phyloP scores from a whole-genome alignment of 2,888 invertebrate species.

The Hydroisotoma schaefferi region DNA sequence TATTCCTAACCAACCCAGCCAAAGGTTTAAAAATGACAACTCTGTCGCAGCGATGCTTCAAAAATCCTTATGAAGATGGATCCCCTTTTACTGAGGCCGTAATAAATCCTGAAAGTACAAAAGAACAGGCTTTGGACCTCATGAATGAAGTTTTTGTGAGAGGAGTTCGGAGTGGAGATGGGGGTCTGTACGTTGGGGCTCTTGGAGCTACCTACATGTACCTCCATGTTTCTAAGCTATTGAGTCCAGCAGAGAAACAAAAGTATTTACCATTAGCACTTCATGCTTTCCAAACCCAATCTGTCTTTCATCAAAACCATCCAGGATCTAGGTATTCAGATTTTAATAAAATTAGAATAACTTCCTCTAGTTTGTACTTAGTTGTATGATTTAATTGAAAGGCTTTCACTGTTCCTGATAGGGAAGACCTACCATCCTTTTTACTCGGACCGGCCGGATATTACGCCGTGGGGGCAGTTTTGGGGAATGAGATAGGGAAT shows the following conservation, averaged over 20 bases:
- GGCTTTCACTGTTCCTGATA: conserved; percentile 3
- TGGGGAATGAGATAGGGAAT: conserved; percentile 59
- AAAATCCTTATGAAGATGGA: conserved; percentile 26
- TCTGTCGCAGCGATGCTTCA: conserved; percentile 21
- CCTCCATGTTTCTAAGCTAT: conserved; percentile 57
- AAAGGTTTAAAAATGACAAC: too few relatives aligned
- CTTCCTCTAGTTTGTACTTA: too few relatives aligned
- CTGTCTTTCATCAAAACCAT: conserved; percentile 58
- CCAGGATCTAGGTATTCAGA: conserved; percentile 58
- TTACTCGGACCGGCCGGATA: conserved; percentile 76
- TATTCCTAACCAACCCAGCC: too few relatives aligned
- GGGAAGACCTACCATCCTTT: conserved; percentile 56
- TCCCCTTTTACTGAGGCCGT: background rate
- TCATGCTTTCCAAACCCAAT: conserved; percentile 54
- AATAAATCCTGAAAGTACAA: conserved; percentile 17
- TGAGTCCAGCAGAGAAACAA: conserved; percentile 37
- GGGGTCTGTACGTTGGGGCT: conserved; percentile 67
- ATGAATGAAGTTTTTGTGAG: conserved; percentile 18
- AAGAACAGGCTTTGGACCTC: conserved; percentile 16
- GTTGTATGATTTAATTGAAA: too few relatives aligned
- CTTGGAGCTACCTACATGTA: conserved; percentile 74
- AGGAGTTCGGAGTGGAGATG: conserved; percentile 52
- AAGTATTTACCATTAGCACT: conserved; percentile 23
- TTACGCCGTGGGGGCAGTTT: conserved; percentile 66
- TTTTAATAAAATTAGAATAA: background rate